These are phyloP conservation scores for Hylia prasina DNA, from an alignment of 2,113 vertebrate species.

Conservation along the genomic window DNA sequence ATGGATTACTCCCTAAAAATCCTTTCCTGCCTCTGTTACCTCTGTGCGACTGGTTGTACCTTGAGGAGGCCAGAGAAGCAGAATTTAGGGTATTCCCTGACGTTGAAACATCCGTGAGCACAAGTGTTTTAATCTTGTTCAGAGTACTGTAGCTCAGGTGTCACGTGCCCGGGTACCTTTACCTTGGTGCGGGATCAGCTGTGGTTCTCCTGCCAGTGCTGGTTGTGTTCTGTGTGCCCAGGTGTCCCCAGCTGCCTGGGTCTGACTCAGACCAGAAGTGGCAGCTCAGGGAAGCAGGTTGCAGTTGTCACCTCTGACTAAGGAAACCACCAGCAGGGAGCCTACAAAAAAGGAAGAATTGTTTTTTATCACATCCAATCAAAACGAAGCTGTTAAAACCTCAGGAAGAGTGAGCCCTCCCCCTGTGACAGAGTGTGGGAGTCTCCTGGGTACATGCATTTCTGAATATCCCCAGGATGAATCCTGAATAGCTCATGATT, in stretches of 20 bases:
- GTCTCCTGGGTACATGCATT: neutral
- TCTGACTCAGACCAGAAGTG: neutral
- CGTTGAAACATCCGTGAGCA: accelerated
- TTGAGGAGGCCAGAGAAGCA: neutral
- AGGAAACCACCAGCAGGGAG: neutral
- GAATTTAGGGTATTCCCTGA: neutral
- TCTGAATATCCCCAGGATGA: neutral
- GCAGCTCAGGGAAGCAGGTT: neutral
- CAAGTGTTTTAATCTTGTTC: neutral
- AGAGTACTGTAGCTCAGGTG: neutral
- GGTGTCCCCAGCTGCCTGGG: neutral
- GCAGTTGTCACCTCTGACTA: neutral
- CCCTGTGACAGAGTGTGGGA: neutral
- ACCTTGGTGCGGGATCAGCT: neutral
- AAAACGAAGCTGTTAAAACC: neutral
- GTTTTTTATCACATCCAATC: neutral
- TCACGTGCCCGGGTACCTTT: neutral
- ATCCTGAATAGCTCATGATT: neutral
- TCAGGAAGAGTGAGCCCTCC: neutral
- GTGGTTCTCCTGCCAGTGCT: accelerated
- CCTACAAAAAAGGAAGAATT: constrained; percentile 40
- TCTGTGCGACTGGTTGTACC: neutral
- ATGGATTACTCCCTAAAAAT: neutral
- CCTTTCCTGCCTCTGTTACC: neutral
- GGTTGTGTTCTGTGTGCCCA: neutral